Percentiles rank a stretch among this genome's conserved stretches.
Conservation (phyloP, 2,113 vertebrate genomes). For the Azemiops feae region DNA sequence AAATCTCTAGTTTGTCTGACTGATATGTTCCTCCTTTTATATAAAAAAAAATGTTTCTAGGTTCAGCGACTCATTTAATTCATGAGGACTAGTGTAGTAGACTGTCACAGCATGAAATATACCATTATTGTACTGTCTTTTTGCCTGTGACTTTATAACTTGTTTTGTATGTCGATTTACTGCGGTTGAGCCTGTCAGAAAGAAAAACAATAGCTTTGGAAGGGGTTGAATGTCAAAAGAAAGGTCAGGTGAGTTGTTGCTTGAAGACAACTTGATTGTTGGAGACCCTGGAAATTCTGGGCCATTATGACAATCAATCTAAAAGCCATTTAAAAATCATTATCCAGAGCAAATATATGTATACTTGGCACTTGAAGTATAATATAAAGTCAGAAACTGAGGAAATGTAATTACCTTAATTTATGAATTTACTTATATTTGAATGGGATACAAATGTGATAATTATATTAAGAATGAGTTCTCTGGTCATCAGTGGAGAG, state of each 20-base stretch:
- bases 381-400: background rate
- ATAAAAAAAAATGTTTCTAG: no score
- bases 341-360: slow-evolving; percentile 27
- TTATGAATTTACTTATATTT: background rate
- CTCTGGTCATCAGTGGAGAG: background rate
- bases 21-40: background rate
- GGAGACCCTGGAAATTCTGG: slow-evolving; percentile 37
- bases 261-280: background rate
- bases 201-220: background rate
- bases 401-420: background rate
- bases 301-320: slow-evolving; percentile 35
- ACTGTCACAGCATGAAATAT: no score
- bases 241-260: slow-evolving; percentile 40
- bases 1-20: background rate
- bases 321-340: slow-evolving; percentile 42
- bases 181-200: background rate
- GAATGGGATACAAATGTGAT: background rate
- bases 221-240: slow-evolving; percentile 37
- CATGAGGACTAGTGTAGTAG: background rate
- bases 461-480: background rate
- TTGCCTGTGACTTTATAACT: background rate
- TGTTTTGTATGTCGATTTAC: background rate
- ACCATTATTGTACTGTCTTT: background rate
- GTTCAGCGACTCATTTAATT: background rate
- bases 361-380: background rate